Percentiles rank a stretch among this genome's conserved stretches.
Conservation (phyloP, 92 coral and sea anemone species). For the Virgularia gustaviana region DNA sequence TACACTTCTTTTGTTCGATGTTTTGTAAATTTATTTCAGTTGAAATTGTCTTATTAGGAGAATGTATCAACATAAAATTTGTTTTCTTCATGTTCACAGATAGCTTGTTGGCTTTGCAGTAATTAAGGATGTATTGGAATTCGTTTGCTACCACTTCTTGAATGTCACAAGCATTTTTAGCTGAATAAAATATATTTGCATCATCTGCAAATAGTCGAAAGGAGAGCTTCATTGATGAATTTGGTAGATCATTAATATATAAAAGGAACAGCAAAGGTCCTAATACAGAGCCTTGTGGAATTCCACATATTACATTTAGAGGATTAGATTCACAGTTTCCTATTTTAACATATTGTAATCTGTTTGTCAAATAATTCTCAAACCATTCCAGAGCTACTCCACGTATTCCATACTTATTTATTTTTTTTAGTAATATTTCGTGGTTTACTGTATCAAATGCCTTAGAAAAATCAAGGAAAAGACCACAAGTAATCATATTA, state of each 20-base stretch:
- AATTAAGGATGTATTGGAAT: too few relatives aligned
- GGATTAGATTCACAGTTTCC: constrained; percentile 38
- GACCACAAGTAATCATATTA: constrained; percentile 23
- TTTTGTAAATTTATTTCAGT: too few relatives aligned
- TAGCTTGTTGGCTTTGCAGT: too few relatives aligned
- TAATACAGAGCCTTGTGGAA: constrained; percentile 24
- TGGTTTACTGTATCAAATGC: constrained; percentile 56
- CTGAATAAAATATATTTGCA: too few relatives aligned
- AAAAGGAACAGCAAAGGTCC: constrained; percentile 1
- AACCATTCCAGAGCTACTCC: constrained; percentile 41
- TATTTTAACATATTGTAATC: constrained; percentile 52
- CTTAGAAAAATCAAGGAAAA: constrained; percentile 42
- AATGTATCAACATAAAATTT: too few relatives aligned
- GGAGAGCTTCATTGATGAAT: too few relatives aligned
- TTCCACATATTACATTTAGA: constrained; percentile 22
- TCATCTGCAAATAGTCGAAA: too few relatives aligned
- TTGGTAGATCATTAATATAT: background rate
- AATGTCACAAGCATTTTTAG: too few relatives aligned
- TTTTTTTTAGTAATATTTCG: constrained; percentile 36
- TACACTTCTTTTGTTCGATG: too few relatives aligned
- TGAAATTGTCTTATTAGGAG: too few relatives aligned
- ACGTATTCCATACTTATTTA: constrained; percentile 27
- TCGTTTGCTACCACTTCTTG: too few relatives aligned
- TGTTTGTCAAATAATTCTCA: constrained; percentile 28
- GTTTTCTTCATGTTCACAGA: too few relatives aligned